Base-by-base conservation (phyloP, 1,140 invertebrate genomes). In the Harlomillsia oculata region DNA sequence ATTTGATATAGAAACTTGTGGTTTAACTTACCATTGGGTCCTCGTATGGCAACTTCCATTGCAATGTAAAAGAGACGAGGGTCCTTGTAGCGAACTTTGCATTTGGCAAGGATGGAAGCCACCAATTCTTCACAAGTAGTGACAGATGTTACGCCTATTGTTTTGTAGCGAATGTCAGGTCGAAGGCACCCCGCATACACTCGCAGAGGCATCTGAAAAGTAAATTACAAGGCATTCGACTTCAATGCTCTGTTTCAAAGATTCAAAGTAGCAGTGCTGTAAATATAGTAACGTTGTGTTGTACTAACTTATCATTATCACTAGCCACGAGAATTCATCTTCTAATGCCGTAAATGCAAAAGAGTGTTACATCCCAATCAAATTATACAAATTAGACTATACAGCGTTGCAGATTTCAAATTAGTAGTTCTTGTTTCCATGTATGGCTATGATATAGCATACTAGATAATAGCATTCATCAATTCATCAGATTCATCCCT, bases 81-180 rank as follows among this genome's bases (percentile, higher is more conserved):
- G 72, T 93, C 90, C 23, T 89, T 78, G 70, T 92, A 89, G 63
- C 87, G 80, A 85, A 92, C 91, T 67, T 87, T 80, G 66, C 87
- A 92, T 76, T 92, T 92, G 68, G 85, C 81, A 49, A 94, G 75
- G n/a, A 93, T 73, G 40, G 84, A 83, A 46, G 78, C 73, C 2
- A 93, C 86, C 34, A 94, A 82, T 74, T 92, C 85, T 66, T 84
- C 81, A 66, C 87, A 87, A 0, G 85, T 84, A 8, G 87, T 92
- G 61, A 80, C 39, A 72, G 83, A 85, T 4, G 83, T 85, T 45
- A 93, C 87, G 49, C 85, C 82, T 43, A 93, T 72, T 0, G 90
- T 93, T 73, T 93, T 93, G 78, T 93, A 94, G 69, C 93, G 88
- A 68, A 94, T 91, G 72, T 93, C 89, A 1, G 87, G 81, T 32